A percentile compares a stretch with the other conserved stretches of the same genome.
Conservation (phyloP, 2,888 invertebrate species). For the Netelia fuscicornis region DNA sequence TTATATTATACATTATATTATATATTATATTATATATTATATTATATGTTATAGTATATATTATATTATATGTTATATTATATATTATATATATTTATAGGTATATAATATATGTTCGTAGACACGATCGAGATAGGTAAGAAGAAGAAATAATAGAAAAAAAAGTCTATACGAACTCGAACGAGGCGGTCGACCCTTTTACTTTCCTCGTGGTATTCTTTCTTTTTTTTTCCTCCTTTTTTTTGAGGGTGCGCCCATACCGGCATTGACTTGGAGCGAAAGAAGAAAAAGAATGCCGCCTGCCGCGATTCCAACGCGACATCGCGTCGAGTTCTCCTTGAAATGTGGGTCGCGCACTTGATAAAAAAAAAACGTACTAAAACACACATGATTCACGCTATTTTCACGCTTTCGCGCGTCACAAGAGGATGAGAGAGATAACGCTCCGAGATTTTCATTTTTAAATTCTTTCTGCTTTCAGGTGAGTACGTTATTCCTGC, state of each 20-base stretch:
- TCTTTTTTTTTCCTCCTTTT: neutral
- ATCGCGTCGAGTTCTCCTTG: neutral
- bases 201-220: neutral
- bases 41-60: too few species aligned
- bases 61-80: too few species aligned
- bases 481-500: constrained; percentile 45
- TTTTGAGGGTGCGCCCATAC: constrained; percentile 17
- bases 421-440: neutral
- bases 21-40: too few species aligned
- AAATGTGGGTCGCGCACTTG: constrained; percentile 45
- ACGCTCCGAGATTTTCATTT: constrained; percentile 13
- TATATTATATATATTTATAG: neutral
- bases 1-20: too few species aligned
- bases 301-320: neutral
- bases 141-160: neutral
- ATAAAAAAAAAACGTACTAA: constrained; percentile 6
- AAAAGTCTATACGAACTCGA: neutral
- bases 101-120: neutral
- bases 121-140: neutral
- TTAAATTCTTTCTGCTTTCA: constrained; percentile 43
- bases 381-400: constrained; percentile 12
- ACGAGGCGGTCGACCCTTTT: constrained; percentile 44
- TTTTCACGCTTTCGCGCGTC: constrained; percentile 12
- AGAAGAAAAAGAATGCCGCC: neutral
- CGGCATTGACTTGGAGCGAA: constrained; percentile 18